Evolutionary conservation across 2,113 vertebrate genomes (phyloP).

Genomic region (Rhinogobius similis): DNA sequence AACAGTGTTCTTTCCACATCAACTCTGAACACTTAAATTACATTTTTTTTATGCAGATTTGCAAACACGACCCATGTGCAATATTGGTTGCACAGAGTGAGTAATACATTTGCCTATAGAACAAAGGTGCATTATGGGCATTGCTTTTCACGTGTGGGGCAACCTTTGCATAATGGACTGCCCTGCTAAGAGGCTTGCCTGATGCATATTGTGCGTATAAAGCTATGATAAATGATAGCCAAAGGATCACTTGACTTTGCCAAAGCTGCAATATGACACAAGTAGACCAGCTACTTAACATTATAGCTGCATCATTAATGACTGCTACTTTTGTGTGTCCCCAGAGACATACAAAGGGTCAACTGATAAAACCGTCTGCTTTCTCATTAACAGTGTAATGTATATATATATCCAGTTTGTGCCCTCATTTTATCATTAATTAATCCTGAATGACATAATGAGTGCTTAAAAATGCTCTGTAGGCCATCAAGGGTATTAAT

Average conservation of each 20-base stretch:
- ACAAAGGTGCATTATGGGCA: constrained; percentile 20
- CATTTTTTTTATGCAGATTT: constrained; percentile 19
- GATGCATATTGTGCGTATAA: constrained; percentile 27
- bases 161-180: constrained; percentile 46
- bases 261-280: constrained; percentile 71
- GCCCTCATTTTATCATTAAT: constrained; percentile 72
- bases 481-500: constrained; percentile 3
- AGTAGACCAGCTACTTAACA: constrained; percentile 77
- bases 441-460: constrained; percentile 71
- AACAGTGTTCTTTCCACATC: constrained; percentile 33
- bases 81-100: constrained; percentile 3
- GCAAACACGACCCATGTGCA: constrained; percentile 3
- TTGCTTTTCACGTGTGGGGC: constrained; percentile 10
- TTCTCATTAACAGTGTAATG: constrained; percentile 67
- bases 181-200: constrained; percentile 37
- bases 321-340: constrained; percentile 68
- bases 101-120: constrained; percentile 9
- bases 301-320: constrained; percentile 72
- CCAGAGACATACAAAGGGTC: constrained; percentile 63
- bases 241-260: constrained; percentile 72
- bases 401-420: constrained; percentile 55
- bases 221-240: constrained; percentile 63
- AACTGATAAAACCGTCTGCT: constrained; percentile 70
- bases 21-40: constrained; percentile 31
- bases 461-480: constrained; percentile 44